Evolutionary conservation across 2,113 vertebrate species (phyloP), one percentile per base, ranked within the genome.

Genomic region (Siphamia tubifer): DNA sequence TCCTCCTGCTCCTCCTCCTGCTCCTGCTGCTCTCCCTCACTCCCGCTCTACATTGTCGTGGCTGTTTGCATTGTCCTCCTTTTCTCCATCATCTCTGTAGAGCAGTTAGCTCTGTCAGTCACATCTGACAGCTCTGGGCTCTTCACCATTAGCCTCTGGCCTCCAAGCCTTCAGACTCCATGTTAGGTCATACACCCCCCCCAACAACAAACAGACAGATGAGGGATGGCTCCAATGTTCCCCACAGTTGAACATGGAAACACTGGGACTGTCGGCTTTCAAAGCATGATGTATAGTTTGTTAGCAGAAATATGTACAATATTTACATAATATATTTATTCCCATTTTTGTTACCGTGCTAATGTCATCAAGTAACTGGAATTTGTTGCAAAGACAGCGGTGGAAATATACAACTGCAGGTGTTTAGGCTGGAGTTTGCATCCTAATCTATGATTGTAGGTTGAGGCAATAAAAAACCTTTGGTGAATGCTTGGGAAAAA

Each of bases 81-180:
- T 58, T 47, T 42, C 39, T 49, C 48, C 35, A 32, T 73, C 74
- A 67, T 72, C 66, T 81, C 63, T 45, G 57, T 38, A 40, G 73
- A 80, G 74, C 76, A 66, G 71, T 86, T 89, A 78, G 63, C 52
- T 83, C 61, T 47, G 87, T 82, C 89, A 86, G 62, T 87, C 77
- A 85, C 66, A 72, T 84, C 66, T 84, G 85, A 87, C 81, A 85
- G 70, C 76, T 68, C 19, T 4, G 60, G 69, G 79, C 53, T 62
- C 56, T 62, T 73, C 61, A 61, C 58, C 63, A 82, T 85, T 84
- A 85, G 74, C 85, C 87, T 39, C 68, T 72, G 65, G 77, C 77
- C 85, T 73, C 34, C 27, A n/a, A 68, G 70, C 64, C 75, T 80
- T 70, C 43, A 79, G 63, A 65, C 42, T 79, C 32, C 81, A 61